Evolutionary conservation across 1,140 invertebrate species (phyloP).

Genomic region (Aphaenogaster rudis): DNA sequence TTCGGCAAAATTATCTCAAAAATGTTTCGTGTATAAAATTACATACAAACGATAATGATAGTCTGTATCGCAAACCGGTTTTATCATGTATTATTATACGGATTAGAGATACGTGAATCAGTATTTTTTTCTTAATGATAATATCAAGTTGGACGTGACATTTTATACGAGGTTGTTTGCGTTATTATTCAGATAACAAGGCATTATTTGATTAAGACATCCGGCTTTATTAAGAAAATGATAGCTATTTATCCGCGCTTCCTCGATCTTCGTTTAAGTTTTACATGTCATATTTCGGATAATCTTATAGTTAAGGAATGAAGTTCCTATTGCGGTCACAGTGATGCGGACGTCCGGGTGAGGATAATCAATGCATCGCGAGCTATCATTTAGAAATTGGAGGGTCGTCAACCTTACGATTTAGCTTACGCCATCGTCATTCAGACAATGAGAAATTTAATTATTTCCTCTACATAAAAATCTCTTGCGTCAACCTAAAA

Average conservation of each 20-base stretch:
- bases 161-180: slow-evolving; percentile 36
- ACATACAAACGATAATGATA: not conserved
- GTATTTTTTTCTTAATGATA: slow-evolving; percentile 20
- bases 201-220: slow-evolving; percentile 45
- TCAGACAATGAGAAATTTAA: slow-evolving; percentile 5
- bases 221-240: slow-evolving; percentile 26
- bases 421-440: not conserved
- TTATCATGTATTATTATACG: not conserved
- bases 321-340: slow-evolving; percentile 13
- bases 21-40: slow-evolving; percentile 12
- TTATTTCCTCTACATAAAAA: slow-evolving; percentile 1
- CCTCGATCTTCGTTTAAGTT: not conserved
- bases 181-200: slow-evolving; percentile 19
- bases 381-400: slow-evolving; percentile 6
- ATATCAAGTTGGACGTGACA: not conserved
- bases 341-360: slow-evolving; percentile 17
- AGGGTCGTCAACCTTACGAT: not conserved
- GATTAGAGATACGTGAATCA: not conserved
- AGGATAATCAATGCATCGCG: slow-evolving; percentile 12
- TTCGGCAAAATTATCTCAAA: slow-evolving; percentile 6
- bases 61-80: not conserved
- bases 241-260: slow-evolving; percentile 6
- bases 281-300: slow-evolving; percentile 38
- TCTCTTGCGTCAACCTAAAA: not conserved
- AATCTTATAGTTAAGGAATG: slow-evolving; percentile 9